Evolutionary conservation across 1,140 invertebrate species (phyloP), one percentile per base, ranked within the genome.

Genomic region (Drosophila leontia): DNA sequence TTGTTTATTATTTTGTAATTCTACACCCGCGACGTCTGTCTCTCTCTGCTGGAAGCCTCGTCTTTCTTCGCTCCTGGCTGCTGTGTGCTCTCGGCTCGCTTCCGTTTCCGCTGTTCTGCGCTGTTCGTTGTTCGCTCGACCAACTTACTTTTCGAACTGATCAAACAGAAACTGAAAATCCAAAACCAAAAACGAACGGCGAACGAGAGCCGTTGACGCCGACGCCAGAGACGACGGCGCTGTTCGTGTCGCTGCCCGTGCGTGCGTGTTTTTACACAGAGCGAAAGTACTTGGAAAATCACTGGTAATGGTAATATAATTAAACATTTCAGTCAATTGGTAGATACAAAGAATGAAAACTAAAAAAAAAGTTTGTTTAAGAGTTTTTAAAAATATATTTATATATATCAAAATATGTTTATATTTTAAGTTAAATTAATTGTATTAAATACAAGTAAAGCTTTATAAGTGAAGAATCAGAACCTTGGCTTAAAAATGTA

Each of bases 71-170:
- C 65, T 71, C 48, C 65, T 70, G 51, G 42, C 37, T 41, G 65
- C 50, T 71, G 39, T 56, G 11, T 69, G 35, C 42, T 56, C 34
- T 57, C 23, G 75, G 34, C 11, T 67, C 59, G 34, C 35, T 32
- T 13, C 64, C 71, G 51, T 15, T 71, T 61, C 32, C 58, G n/a
- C 34, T 53, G 41, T 32, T 35, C 53, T 72, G 53, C 39, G 47
- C 26, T 55, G 37, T 15, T 37, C 34, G 63, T 77, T 82, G 65
- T 67, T 63, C 63, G 84, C 84, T 67, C 74, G 67, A 78, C 82
- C 80, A 88, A 83, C 67, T 88, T 82, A 76, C 78, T 84, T 81
- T 85, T 90, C 85, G 85, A 90, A 90, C 78, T 88, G 85, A 88
- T 88, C 85, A 81, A 82, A 88, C 84, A 84, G 78, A 80, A 68